Conservation (phyloP, 2,113 vertebrate species). For the Hydrolagus affinis region DNA sequence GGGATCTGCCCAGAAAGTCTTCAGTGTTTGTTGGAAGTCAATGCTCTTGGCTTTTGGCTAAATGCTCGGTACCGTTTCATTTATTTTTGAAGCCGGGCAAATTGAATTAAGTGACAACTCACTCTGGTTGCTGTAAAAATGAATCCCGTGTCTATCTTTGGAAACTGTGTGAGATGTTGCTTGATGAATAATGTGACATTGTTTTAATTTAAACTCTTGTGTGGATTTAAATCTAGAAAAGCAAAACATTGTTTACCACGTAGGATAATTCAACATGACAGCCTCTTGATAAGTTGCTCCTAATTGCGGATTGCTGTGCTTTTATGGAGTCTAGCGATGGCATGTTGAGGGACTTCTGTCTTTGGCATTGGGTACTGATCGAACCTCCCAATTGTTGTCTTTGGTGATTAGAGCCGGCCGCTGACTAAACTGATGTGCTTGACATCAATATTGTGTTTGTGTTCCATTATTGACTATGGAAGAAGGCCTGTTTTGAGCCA, state of each 20-base stretch:
- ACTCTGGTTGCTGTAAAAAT: too few species aligned
- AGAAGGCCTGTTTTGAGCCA: constrained; percentile 10
- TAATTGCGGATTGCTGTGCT: constrained; percentile 6
- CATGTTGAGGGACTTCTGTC: not conserved
- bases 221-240: constrained; percentile 9
- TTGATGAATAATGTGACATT: too few species aligned
- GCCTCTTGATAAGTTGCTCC: constrained; percentile 16
- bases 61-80: too few species aligned
- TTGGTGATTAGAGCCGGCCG: constrained; percentile 24
- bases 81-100: too few species aligned
- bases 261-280: constrained; percentile 23
- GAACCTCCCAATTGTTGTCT: not conserved
- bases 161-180: too few species aligned
- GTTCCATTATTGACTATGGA: constrained; percentile 9
- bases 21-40: too few species aligned
- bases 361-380: constrained; percentile 13
- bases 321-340: constrained; percentile 6
- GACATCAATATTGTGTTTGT: constrained; percentile 26
- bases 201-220: not conserved
- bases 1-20: too few species aligned
- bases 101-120: too few species aligned
- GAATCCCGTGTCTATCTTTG: too few species aligned
- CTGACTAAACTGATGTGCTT: constrained; percentile 8
- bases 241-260: constrained; percentile 12
- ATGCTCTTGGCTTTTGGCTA: too few species aligned